These are phyloP conservation scores for Lasioglossum zephyrum DNA, from an alignment of 2,888 invertebrate species.

Conservation along the genomic window DNA sequence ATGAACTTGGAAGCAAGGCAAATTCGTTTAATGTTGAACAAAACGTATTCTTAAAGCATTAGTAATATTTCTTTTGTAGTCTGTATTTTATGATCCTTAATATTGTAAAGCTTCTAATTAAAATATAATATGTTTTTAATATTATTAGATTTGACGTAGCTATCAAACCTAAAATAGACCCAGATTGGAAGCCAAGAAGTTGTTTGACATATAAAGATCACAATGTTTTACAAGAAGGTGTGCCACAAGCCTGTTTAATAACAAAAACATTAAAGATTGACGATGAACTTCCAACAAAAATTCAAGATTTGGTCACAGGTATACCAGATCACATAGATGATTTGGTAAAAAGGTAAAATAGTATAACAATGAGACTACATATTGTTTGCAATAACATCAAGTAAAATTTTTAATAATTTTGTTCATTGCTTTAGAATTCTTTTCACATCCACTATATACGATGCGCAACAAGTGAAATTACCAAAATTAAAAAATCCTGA, in stretches of 20 bases:
- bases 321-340: constrained; percentile 84
- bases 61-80: background rate
- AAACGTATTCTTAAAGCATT: background rate
- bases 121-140: background rate
- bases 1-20: background rate
- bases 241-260: constrained; percentile 92
- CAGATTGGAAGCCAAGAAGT: constrained; percentile 87
- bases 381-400: constrained; percentile 37
- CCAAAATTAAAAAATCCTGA: constrained; percentile 89
- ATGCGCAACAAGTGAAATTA: constrained; percentile 91
- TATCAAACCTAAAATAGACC: constrained; percentile 86
- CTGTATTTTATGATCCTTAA: background rate
- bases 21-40: background rate
- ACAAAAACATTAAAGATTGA: constrained; percentile 90
- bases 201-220: constrained; percentile 87
- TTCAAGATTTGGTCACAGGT: constrained; percentile 84
- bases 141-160: constrained; percentile 68
- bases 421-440: constrained; percentile 83
- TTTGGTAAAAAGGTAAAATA: constrained; percentile 86
- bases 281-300: constrained; percentile 87
- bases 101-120: background rate
- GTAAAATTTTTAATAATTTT: constrained; percentile 17
- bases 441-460: constrained; percentile 87
- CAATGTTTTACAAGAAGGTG: constrained; percentile 89
- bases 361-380: background rate